Evolutionary conservation across 1,140 invertebrate genomes (phyloP), one percentile per base, ranked within the genome.

Genomic region (Anastatus disparis): DNA sequence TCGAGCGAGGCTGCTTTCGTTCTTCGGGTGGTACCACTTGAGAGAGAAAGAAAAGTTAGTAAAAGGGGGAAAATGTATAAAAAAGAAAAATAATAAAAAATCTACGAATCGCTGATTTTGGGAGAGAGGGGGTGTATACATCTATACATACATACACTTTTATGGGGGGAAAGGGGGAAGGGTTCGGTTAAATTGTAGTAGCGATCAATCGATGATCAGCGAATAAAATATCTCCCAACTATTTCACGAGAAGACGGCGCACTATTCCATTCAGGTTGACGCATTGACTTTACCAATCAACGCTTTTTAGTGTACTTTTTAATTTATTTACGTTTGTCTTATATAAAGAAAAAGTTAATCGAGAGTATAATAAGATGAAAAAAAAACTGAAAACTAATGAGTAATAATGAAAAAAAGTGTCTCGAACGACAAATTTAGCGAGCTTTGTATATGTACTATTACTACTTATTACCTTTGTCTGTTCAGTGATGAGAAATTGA

Each of bases 241-340:
- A 6, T 63, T 68, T 55, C 52, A 38, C 50, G n/a, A 63, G 20
- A 70, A 56, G 10, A 63, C 26, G 50, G 61, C 38, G 50, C 38
- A 46, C 52, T 63, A 35, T 70, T 63, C 52, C 38, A 48, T 64
- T 58, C 29, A 46, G 35, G 46, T 59, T 63, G 31, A 59, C 29
- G 40, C 6, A 56, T 70, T 62, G 26, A 53, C 40, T 61, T 40
- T 65, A 58, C 8, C 17, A 58, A 48, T 26, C 44, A 59, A 48
- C 31, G 42, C 26, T 71, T 65, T 65, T 50, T n/a, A 64, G 7
- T 64, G 53, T 71, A 63, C 31, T 56, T 58, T 71, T 58, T 64
- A 63, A 65, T 71, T 71, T 65, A 65, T 71, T 71, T 64, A 62
- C 63, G 26, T 53, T 70, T 70, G 40, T 62, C 24, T 69, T 69